Percentiles rank a stretch among this genome's conserved stretches.
Conservation (phyloP, 2,888 invertebrate species). For the Morpho achilles region DNA sequence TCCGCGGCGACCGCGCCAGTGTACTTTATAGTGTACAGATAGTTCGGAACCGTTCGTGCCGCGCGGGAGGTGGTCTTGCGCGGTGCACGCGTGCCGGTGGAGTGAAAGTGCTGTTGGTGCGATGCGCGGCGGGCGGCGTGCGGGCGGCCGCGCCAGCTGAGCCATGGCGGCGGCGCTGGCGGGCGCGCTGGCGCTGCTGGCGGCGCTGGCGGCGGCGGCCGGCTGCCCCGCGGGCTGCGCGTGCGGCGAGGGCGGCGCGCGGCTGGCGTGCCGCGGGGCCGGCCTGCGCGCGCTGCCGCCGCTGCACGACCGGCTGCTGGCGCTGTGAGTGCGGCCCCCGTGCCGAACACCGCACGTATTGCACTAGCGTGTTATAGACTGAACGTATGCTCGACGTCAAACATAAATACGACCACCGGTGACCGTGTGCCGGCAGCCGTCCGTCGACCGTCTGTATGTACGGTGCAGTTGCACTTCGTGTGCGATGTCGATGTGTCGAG, state of each 20-base stretch:
- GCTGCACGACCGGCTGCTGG: slow-evolving; percentile 44
- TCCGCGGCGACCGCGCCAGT: not conserved
- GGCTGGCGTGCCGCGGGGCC: slow-evolving; percentile 50
- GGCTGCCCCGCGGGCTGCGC: slow-evolving; percentile 35
- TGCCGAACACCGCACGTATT: not conserved
- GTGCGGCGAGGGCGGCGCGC: slow-evolving; percentile 48
- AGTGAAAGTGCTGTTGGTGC: slow-evolving; percentile 10
- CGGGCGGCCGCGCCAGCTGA: slow-evolving; percentile 69
- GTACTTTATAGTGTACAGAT: not conserved
- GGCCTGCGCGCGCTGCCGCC: slow-evolving; percentile 51
- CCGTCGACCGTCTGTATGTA: not conserved
- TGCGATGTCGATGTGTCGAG: not conserved
- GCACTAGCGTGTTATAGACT: not conserved
- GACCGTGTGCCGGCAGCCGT: not conserved
- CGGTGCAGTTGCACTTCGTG: not conserved
- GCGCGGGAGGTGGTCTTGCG: slow-evolving; percentile 3
- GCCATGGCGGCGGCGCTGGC: slow-evolving; percentile 35
- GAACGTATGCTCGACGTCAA: not conserved
- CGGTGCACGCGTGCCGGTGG: slow-evolving; percentile 7
- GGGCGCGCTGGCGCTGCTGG: slow-evolving; percentile 32
- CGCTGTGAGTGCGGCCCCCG: slow-evolving; percentile 43
- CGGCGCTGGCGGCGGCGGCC: slow-evolving; percentile 28
- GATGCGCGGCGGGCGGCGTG: slow-evolving; percentile 31
- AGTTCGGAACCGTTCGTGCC: not conserved
- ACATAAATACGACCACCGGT: not conserved